Evolutionary conservation across 1,140 invertebrate species (phyloP).

Genomic region (Laodelphax striatellus): DNA sequence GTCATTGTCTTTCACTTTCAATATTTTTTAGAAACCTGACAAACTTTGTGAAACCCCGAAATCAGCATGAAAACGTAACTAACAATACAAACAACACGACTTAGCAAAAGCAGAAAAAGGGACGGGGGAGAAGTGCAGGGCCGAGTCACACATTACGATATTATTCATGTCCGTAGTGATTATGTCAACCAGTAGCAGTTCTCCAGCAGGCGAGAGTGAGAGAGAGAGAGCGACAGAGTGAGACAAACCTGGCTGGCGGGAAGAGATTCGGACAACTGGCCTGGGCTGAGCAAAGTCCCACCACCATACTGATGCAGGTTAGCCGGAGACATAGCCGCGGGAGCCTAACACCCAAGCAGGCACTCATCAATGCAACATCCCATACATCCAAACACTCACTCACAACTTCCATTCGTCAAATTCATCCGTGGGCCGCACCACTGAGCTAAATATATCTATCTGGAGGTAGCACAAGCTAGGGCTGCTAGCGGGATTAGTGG

Average conservation of each 20-base stretch:
- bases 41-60: no score
- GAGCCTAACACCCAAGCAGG: constrained; percentile 46
- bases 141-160: no score
- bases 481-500: no score
- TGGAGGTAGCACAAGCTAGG: no score
- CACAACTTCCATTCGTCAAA: no score
- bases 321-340: constrained; percentile 76
- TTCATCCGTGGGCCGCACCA: no score
- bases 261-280: constrained; percentile 59
- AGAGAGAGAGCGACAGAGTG: constrained; percentile 8
- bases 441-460: no score
- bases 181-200: no score
- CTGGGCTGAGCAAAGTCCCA: constrained; percentile 43
- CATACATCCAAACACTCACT: neutral
- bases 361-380: neutral
- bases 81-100: neutral
- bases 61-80: neutral
- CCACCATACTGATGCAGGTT: constrained; percentile 68
- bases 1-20: no score
- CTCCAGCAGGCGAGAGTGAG: constrained; percentile 1
- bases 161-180: no score
- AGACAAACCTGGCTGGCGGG: constrained; percentile 63
- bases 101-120: neutral
- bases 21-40: no score
- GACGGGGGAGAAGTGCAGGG: neutral